phyloP scores from a whole-genome alignment of 2,113 vertebrate species.

The Apaloderma vittatum region DNA sequence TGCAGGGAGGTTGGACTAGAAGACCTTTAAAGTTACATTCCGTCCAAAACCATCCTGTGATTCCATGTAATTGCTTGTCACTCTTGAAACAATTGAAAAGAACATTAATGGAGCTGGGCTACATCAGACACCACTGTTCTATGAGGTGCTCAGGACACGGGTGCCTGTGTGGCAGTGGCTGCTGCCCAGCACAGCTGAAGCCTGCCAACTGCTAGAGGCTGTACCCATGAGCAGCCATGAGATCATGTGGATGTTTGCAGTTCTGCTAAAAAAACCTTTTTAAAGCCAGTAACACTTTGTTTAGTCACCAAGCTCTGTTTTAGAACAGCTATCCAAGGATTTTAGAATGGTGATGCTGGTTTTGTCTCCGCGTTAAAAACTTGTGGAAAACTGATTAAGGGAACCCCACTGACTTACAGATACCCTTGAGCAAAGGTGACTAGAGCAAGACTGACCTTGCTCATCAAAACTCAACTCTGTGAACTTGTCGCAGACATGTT shows the following conservation, averaged over 20 bases:
- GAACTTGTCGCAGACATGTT: neutral
- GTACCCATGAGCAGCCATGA: neutral
- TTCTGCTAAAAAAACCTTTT: neutral
- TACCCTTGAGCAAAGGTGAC: neutral
- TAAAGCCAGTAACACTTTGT: neutral
- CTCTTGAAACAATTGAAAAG: neutral
- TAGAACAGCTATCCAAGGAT: neutral
- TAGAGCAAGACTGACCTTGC: neutral
- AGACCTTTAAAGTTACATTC: no score
- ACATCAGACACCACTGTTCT: neutral
- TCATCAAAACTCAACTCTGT: neutral
- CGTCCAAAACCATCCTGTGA: no score
- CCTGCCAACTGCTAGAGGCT: neutral
- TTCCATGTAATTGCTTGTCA: neutral
- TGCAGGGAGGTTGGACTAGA: no score
- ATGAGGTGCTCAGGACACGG: accelerated
- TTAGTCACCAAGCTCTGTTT: neutral
- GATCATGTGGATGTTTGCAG: neutral
- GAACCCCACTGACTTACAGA: neutral
- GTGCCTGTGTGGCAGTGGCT: neutral
- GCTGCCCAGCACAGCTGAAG: neutral
- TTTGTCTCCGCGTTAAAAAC: neutral
- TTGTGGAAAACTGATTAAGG: neutral
- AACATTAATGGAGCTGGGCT: accelerated
- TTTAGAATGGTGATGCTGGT: neutral